Evolutionary conservation across 1,140 invertebrate species (phyloP), one percentile per base, ranked within the genome.

Genomic region (Drosophila truncata): DNA sequence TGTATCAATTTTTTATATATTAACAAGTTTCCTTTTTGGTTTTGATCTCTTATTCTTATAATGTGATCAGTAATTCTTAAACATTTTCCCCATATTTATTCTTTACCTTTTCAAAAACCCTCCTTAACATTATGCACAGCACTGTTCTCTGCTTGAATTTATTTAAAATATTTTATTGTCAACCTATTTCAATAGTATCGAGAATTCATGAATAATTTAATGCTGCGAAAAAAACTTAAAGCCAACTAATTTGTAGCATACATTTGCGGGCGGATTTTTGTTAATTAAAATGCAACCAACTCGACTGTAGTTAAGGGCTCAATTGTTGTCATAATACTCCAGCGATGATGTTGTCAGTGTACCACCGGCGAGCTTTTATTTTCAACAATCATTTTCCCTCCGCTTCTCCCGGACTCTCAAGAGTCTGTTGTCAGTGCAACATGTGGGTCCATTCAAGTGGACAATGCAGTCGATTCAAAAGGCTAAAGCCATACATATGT

Each of bases 261-360:
- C 63, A 55, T 80, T 73, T 83, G 58, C 44, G 49, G 62, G 37
- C 33, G 25, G 29, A 35, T 54, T 59, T 57, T 52, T 54, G 59
- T 66, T 86, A 82, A 86, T 86, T 87, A 86, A 87, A 87, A 76
- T 73, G 60, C 57, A 78, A 37, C 58, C 25, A 54, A 35, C 59
- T 66, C 13, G 42, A 35, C 46, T 41, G 54, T 37, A 35, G 67
- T 37, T 63, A 67, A 65, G 60, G 23, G 64, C 81, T 86, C 78
- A 65, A 69, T 82, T 86, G 82, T 86, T 86, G 82, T 82, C 82
- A 87, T 75, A 87, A 87, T 69, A 65, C 83, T 86, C 44, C 65
- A 87, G 75, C 62, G 66, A 71, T 59, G 66, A 64, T 62, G 79
- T 72, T 86, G 82, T 72, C 82, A 75, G 72, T 78, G 76, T 69